phyloP scores from a whole-genome alignment of 2,797 vertebrate genomes.

The Babyrousa celebensis region DNA sequence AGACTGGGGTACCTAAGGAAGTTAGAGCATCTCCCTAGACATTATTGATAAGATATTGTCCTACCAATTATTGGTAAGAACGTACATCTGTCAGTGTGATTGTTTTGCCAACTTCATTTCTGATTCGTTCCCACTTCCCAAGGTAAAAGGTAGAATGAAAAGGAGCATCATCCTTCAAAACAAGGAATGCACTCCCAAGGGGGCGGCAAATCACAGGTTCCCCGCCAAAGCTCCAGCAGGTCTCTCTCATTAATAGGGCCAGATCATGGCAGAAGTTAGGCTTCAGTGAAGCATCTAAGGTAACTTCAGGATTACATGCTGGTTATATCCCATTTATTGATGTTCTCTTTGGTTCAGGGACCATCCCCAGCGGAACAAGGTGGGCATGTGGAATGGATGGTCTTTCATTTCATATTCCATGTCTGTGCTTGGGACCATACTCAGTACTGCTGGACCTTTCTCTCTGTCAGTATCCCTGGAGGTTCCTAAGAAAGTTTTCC shows the following conservation, averaged over 20 bases:
- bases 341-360: not conserved
- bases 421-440: not conserved
- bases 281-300: not conserved
- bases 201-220: not conserved
- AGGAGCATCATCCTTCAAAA: not conserved
- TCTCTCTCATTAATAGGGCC: not conserved
- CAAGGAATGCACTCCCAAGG: not conserved
- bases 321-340: not conserved
- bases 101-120: conserved; percentile 29
- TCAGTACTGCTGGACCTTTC: not conserved
- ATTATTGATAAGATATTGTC: not conserved
- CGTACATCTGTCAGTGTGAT: not conserved
- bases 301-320: not conserved
- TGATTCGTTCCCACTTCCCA: not conserved
- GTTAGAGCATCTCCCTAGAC: not conserved
- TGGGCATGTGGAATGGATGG: not conserved
- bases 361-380: not conserved
- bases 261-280: not conserved
- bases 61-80: not conserved
- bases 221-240: not conserved
- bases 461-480: not conserved
- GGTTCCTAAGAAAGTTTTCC: conserved; percentile 1
- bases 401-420: not conserved
- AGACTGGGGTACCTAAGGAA: not conserved
- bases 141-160: not conserved